Evolutionary conservation across 2,888 invertebrate genomes (phyloP), one percentile per base, ranked within the genome.

Genomic region (Seladonia tumulorum): DNA sequence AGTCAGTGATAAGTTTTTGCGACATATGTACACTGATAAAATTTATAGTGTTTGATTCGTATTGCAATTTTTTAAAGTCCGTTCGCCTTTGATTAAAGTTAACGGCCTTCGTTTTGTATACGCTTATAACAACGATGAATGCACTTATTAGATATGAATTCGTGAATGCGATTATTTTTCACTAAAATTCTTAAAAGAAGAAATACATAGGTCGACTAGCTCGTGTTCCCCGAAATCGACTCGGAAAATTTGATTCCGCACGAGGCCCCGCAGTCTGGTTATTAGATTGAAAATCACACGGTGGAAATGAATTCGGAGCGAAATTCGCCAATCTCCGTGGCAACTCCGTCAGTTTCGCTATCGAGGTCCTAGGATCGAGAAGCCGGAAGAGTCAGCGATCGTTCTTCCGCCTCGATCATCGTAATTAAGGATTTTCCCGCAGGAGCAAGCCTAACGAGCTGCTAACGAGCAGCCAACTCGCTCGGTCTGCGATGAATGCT

Each of bases 401-500:
- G 74, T 80, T 78, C 81, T 83, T 82, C 80, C 73, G 66, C 71
- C 70, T 72, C 80, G 80, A 78, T 83, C 81, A 70, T 77, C 73
- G 80, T 88, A 90, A 90, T 90, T 90, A 88, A 90, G 87, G 82
- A 82, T 78, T 87, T 78, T 83, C 86, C 76, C 72, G 35, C 79
- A 79, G 71, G 75, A 78, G 76, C 79, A 82, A 85, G 78, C 87
- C 87, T 92, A 92, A 92, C 91, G 91, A 92, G 91, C 89, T 84
- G 90, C 89, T 92, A 92, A 92, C 91, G 91, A 92, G 88, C 90
- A 83, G 70, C 83, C 80, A 76, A 86, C 83, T 88, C 89, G 91
- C 83, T 88, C 89, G 91, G 90, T 90, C 88, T 88, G 88, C 82
- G 83, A 53, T 14, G 12, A 73, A 42, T 63, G 76, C 60, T 42